Evolutionary conservation across 2,888 invertebrate genomes (phyloP).

Genomic region (Cosmorhoe ocellata): DNA sequence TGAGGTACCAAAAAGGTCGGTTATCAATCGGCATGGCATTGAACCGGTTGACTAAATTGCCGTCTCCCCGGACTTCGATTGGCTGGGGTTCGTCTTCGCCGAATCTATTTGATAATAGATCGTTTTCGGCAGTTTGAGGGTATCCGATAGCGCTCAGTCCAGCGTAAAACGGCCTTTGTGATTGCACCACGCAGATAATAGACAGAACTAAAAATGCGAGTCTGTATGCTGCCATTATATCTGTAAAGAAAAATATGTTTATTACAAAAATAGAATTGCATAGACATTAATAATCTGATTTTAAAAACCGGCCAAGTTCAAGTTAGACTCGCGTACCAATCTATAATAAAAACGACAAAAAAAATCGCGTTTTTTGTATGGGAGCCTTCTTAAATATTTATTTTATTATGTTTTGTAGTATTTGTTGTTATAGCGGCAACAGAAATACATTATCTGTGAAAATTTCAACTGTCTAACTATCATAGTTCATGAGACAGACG

Average conservation of each 20-base stretch:
- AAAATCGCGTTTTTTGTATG: no score
- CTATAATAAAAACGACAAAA: no score
- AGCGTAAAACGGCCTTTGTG: constrained; percentile 86
- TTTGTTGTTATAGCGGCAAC: no score
- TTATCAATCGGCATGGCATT: constrained; percentile 83
- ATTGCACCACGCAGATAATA: constrained; percentile 48
- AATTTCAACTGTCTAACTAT: no score
- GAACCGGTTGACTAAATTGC: constrained; percentile 74
- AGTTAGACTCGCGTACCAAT: no score
- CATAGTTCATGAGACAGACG: no score
- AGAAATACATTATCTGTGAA: no score
- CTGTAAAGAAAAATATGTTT: constrained; percentile 38
- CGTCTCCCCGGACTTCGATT: constrained; percentile 83
- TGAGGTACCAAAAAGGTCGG: constrained; percentile 86
- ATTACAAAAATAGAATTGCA: no score
- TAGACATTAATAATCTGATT: no score
- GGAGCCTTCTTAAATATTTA: no score
- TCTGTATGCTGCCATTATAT: constrained; percentile 50
- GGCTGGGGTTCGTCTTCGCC: constrained; percentile 76
- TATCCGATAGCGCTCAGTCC: constrained; percentile 82
- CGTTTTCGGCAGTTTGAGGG: constrained; percentile 61
- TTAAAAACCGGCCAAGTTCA: no score
- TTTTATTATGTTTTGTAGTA: no score
- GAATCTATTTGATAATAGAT: constrained; percentile 72
- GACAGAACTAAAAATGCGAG: constrained; percentile 44